Evolutionary conservation across 2,888 invertebrate species (phyloP), one percentile per base, ranked within the genome.

Genomic region (Pterostichus niger): DNA sequence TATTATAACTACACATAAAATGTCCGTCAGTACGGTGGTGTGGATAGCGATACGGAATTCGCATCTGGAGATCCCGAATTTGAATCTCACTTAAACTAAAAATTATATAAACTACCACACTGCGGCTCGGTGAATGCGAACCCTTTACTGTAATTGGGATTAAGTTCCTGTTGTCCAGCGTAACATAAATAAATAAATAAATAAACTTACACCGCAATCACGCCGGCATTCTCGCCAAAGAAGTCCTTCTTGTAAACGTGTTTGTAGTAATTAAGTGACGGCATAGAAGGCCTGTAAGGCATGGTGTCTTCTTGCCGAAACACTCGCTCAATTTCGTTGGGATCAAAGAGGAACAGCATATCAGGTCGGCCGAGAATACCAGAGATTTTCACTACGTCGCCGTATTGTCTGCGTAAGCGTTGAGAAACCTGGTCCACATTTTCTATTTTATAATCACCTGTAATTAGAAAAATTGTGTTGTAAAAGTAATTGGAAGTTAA

Each of bases 261-360:
- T 85, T 95, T 95, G 89, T 95, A 95, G 86, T 94, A 94, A 87
- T 94, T 93, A 64, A 95, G 89, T 0, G 94, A 95, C 0, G 95
- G 94, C 95, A 95, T 95, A 0, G 95, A 94, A 0, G 95, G 95
- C 82, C 95, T 92, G 85, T 93, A 93, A 0, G 95, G 95, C 87
- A 94, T 91, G 0, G 89, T 89, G 85, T 95, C 95, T 88, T 95
- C 95, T 31, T 92, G 92, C 11, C 95, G 89, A 86, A 94, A 95
- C 0, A 95, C 93, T 78, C 92, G 91, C 86, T 95, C 94, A 11
- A 95, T 94, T 86, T 94, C 94, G 33, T 92, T 91, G 0, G 94
- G 93, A 86, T 95, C 94, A 86, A 94, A 95, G 0, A 95, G 90
- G 86, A 95, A 95, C 46, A 95, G 90, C 93, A 95, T 94, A 85